Conservation (phyloP, 2,113 vertebrate genomes). For the Bambusicola thoracicus region DNA sequence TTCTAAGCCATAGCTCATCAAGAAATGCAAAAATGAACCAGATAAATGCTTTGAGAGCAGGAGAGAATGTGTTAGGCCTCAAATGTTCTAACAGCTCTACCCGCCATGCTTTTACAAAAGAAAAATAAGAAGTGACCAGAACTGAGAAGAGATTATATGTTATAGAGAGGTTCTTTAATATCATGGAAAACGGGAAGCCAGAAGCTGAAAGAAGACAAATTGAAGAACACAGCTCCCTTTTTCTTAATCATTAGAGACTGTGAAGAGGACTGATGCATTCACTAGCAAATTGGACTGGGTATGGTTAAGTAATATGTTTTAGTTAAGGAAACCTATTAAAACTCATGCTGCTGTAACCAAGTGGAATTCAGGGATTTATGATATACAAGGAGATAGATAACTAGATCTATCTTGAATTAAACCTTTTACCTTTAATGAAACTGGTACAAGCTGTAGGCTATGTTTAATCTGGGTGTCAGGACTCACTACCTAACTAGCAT, state of each 20-base stretch:
- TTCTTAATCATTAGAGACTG: not conserved
- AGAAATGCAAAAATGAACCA: not conserved
- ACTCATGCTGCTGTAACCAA: not conserved
- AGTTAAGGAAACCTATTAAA: constrained; percentile 24
- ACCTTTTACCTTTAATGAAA: not conserved
- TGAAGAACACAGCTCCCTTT: not conserved
- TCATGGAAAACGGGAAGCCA: not conserved
- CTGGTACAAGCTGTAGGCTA: not conserved
- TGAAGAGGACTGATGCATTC: not conserved
- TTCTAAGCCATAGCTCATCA: not conserved
- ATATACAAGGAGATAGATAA: not conserved
- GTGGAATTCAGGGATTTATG: constrained; percentile 18
- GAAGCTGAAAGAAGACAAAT: constrained; percentile 9
- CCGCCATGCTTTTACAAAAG: not conserved
- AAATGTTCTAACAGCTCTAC: not conserved
- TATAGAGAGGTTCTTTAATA: not conserved
- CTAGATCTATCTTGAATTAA: not conserved
- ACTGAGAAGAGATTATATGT: not conserved
- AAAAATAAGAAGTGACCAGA: not conserved
- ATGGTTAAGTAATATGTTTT: constrained; percentile 10
- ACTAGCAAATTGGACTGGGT: not conserved
- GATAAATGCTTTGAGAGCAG: not conserved
- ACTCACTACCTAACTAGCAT: not conserved
- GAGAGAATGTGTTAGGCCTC: not conserved
- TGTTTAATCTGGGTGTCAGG: not conserved